Conservation (phyloP, 2,888 invertebrate species). For the Lottia scabra region DNA sequence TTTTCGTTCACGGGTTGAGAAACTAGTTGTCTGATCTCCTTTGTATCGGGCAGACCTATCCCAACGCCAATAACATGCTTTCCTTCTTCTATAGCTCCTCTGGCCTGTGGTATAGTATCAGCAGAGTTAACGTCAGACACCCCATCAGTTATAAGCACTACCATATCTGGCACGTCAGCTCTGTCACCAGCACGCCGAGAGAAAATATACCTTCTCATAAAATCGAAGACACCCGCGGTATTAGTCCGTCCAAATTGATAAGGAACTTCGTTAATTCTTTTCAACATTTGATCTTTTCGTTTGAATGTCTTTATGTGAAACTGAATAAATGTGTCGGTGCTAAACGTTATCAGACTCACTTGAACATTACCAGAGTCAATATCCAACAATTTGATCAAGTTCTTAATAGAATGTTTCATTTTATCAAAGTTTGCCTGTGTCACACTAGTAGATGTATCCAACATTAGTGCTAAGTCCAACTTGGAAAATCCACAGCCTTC, state of each 20-base stretch:
- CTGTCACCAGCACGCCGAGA: constrained; percentile 37
- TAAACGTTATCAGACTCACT: constrained; percentile 50
- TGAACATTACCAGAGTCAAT: constrained; percentile 34
- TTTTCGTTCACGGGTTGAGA: constrained; percentile 38
- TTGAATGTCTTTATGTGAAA: constrained; percentile 48
- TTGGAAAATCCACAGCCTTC: constrained; percentile 26
- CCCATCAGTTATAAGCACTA: constrained; percentile 52
- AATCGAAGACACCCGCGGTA: constrained; percentile 36
- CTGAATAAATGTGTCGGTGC: constrained; percentile 43
- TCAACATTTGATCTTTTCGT: constrained; percentile 29
- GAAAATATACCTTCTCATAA: constrained; percentile 37
- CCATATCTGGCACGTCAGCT: constrained; percentile 38
- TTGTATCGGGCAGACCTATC: constrained; percentile 40
- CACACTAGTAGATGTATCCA: constrained; percentile 55
- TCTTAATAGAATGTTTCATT: constrained; percentile 42
- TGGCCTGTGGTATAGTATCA: constrained; percentile 46
- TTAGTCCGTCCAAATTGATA: constrained; percentile 38
- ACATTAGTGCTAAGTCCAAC: constrained; percentile 48
- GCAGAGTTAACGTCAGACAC: constrained; percentile 51
- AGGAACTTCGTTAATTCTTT: constrained; percentile 35
- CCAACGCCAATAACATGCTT: constrained; percentile 45
- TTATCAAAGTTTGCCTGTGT: constrained; percentile 46
- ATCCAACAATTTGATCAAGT: constrained; percentile 36
- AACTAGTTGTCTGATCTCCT: constrained; percentile 47
- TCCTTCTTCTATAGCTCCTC: constrained; percentile 26